Evolutionary conservation across 2,113 vertebrate genomes (phyloP).

Genomic region (Carlito syrichta): DNA sequence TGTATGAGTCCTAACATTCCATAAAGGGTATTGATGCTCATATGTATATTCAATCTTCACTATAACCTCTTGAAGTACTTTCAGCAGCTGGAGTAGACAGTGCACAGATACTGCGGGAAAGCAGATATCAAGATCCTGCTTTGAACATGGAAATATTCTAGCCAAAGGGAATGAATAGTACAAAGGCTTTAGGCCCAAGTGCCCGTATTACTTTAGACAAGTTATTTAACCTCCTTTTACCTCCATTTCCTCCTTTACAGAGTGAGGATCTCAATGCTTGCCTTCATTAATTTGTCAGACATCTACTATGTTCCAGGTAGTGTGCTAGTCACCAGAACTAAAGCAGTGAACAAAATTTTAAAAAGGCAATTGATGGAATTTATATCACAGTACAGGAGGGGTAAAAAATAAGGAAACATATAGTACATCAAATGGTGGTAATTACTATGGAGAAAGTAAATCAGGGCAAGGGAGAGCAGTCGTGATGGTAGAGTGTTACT

Average conservation of each 20-base stretch:
- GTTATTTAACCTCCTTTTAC: not conserved
- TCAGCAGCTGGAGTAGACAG: not conserved
- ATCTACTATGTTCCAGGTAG: not conserved
- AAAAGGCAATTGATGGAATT: not conserved
- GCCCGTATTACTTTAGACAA: not conserved
- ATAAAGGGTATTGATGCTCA: not conserved
- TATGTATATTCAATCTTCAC: not conserved
- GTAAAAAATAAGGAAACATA: constrained; percentile 1
- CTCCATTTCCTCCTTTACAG: not conserved
- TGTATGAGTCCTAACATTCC: not conserved
- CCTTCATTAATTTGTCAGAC: not conserved
- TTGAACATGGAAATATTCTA: not conserved
- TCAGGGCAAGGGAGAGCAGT: not conserved
- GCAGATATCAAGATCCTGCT: not conserved
- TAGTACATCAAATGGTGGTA: not conserved
- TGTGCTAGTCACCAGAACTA: not conserved
- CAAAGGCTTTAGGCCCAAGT: not conserved
- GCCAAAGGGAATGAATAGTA: not conserved
- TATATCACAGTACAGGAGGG: not conserved
- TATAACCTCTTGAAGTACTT: not conserved
- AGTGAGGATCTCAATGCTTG: not conserved
- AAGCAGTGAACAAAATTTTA: not conserved
- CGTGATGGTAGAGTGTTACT: not conserved
- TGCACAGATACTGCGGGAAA: not conserved
- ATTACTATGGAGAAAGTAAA: not conserved